Percentiles rank a stretch among this genome's conserved stretches.
Conservation (phyloP, 2,888 invertebrate genomes). For the Temnothorax ravouxi region DNA sequence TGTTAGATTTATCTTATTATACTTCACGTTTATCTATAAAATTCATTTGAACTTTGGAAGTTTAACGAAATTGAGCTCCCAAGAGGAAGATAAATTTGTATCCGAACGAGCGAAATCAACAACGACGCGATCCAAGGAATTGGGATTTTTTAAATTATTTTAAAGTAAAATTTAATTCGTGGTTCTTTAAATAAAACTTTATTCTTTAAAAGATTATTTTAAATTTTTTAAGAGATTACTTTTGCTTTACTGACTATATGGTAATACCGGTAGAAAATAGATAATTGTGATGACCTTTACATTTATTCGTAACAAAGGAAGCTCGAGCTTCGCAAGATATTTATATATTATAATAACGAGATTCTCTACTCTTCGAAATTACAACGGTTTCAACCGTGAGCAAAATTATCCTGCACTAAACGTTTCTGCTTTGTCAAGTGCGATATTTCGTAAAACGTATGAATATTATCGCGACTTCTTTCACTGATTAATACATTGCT, state of each 20-base stretch:
- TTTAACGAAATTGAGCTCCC: background rate
- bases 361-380: background rate
- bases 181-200: background rate
- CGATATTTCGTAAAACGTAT: background rate
- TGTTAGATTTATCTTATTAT: background rate
- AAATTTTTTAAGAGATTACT: background rate
- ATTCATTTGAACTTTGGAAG: background rate
- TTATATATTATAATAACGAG: background rate
- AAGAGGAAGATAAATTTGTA: background rate
- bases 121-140: background rate
- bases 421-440: background rate
- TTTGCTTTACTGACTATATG: background rate
- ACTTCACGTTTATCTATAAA: background rate
- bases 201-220: background rate
- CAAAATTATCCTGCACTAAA: background rate
- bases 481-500: background rate
- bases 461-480: background rate
- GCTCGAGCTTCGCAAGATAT: background rate
- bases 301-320: conserved; percentile 3
- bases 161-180: background rate
- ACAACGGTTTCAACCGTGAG: background rate
- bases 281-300: background rate
- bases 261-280: background rate
- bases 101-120: background rate
- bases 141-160: background rate